Percentiles rank a stretch among this genome's conserved stretches.
These are phyloP conservation scores for Cariama cristata DNA, from an alignment of 2,113 vertebrate species.

Conservation along the genomic window DNA sequence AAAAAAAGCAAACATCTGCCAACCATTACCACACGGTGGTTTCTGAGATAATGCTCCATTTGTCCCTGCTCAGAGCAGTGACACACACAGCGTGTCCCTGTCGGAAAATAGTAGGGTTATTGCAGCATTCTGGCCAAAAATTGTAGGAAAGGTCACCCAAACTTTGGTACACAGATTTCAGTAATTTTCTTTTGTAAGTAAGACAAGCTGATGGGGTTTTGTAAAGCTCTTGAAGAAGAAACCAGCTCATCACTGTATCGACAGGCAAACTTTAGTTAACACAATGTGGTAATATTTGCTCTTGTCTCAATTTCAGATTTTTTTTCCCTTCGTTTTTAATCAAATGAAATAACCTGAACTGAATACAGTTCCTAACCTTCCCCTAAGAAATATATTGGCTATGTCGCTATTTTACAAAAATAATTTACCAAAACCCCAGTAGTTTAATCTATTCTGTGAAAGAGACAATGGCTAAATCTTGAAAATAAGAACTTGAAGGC, in stretches of 20 bases:
- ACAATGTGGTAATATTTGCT: neutral
- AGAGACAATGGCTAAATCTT: constrained; percentile 11
- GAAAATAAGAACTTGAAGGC: constrained; percentile 42
- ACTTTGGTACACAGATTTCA: neutral
- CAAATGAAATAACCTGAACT: neutral
- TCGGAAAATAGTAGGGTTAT: neutral
- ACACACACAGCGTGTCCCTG: neutral
- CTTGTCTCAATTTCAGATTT: neutral
- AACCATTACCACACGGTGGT: neutral
- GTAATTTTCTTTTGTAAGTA: neutral
- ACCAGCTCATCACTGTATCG: neutral
- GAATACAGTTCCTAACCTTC: neutral
- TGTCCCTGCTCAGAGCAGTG: neutral
- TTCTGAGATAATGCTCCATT: constrained; percentile 4
- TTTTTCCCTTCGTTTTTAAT: neutral
- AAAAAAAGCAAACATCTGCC: neutral
- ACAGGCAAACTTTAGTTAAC: neutral
- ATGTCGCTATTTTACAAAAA: neutral
- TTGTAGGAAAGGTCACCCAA: neutral
- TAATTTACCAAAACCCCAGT: neutral
- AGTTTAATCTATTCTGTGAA: constrained; percentile 18
- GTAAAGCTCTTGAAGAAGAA: neutral
- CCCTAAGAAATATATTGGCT: neutral
- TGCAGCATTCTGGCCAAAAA: neutral
- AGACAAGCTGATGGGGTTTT: neutral